Base-by-base conservation (phyloP, 2,113 vertebrate genomes). In the Paratilapia polleni region DNA sequence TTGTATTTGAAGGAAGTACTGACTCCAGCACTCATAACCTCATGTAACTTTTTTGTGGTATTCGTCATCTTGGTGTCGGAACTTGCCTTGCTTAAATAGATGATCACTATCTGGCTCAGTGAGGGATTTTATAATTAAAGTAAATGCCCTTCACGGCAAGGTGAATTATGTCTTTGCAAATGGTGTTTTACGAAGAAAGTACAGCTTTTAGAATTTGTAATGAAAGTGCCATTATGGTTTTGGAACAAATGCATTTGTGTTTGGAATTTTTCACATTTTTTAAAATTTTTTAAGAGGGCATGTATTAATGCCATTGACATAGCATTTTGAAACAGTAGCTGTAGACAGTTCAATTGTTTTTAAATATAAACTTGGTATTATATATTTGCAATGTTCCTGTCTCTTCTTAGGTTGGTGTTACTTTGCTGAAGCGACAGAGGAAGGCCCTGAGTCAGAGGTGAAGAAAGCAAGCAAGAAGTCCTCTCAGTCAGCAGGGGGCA, bases 341-440 rank as follows among this genome's bases (percentile, higher is more conserved):
- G 8, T n/a, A 4, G 13, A 17, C 78, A 12, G 9, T 3, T 64
- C 38, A 57, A 56, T 41, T n/a, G 2, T 36, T 77, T 34, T 7
- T 4, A 9, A 24, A 52, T 17, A 14, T 1, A 68, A 68, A 28
- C 41, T 68, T 73, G 26, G 52, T 54, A n/a, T 54, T 41, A 57
- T 63, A 62, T 58, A 6, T 84, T 81, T 88, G 15, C 10, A 68
- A 19, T 87, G 2, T 43, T 84, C 28, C 10, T 60, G 22, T 86
- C 75, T 77, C 63, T 47, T 66, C 38, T 62, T 85, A 96, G 95
- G 88, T 92, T 95, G 92, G 89, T 95, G 93, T 94, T 87, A 93
- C 87, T 93, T 90, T 91, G 93, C 92, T 95, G 96, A 97, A 97
- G 96, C 95, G 43, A 97, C 95, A 64, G 96, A 97, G 94, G 96